phyloP scores from a whole-genome alignment of 53 echinoderm and acorn worm species.

The Paracentrotus lividus region DNA sequence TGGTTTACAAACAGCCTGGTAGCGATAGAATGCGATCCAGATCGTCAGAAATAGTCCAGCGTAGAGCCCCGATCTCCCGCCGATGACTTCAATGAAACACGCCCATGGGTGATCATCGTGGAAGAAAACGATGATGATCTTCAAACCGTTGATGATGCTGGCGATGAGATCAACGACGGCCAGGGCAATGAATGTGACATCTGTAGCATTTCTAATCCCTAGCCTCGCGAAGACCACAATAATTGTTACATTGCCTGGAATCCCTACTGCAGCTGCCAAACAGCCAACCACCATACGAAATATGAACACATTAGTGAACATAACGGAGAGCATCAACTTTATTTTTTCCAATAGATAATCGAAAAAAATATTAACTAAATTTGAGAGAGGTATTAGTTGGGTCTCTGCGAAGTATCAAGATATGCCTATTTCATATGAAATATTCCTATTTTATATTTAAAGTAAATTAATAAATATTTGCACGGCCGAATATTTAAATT shows the following conservation, averaged over 20 bases:
- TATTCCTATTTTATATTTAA: too few species aligned
- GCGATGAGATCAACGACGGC: slow-evolving; percentile 50
- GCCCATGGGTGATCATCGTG: slow-evolving; percentile 45
- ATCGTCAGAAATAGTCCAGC: slow-evolving; percentile 58
- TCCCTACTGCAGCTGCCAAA: slow-evolving; percentile 28
- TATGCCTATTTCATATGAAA: neutral
- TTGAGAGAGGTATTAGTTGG: neutral
- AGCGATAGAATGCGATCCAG: slow-evolving; percentile 35
- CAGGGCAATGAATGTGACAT: slow-evolving; percentile 42
- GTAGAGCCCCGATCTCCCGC: neutral
- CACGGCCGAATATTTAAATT: too few species aligned
- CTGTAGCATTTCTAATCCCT: slow-evolving; percentile 43
- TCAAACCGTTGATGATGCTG: slow-evolving; percentile 41
- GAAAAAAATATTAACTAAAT: neutral
- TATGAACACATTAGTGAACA: neutral
- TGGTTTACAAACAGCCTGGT: slow-evolving; percentile 50
- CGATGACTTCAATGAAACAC: slow-evolving; percentile 44
- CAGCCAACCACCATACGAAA: slow-evolving; percentile 28
- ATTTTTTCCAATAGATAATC: neutral
- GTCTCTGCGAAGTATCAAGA: neutral
- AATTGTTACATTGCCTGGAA: slow-evolving; percentile 19
- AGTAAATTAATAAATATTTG: too few species aligned
- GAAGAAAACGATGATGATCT: neutral
- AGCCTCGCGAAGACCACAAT: slow-evolving; percentile 3
- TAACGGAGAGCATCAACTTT: neutral